These are phyloP conservation scores for Rhabdophis nuchalis DNA, from an alignment of 2,797 vertebrate genomes.

Conservation along the genomic window DNA sequence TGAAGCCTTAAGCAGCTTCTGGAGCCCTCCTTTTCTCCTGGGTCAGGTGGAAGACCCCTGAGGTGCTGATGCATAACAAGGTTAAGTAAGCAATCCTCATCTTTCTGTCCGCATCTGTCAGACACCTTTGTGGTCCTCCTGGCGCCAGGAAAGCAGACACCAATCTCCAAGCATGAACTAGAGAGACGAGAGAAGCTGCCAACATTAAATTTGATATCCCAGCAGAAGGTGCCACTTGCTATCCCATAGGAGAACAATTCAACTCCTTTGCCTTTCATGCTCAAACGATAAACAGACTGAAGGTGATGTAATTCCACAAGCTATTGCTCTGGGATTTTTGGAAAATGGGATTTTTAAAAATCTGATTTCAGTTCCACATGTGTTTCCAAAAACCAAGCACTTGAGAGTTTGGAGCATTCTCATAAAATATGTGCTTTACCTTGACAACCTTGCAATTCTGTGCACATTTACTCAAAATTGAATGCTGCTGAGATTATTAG, in stretches of 20 bases:
- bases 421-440: background rate
- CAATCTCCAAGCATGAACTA: constrained; percentile 44
- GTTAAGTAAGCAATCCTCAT: constrained; percentile 50
- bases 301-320: constrained; percentile 64
- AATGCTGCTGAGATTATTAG: background rate
- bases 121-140: constrained; percentile 56
- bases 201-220: constrained; percentile 67
- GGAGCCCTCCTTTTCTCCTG: constrained; percentile 57
- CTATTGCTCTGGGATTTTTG: constrained; percentile 51
- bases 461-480: constrained; percentile 10
- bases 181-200: constrained; percentile 60
- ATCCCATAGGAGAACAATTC: constrained; percentile 59
- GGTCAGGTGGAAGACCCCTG: constrained; percentile 5
- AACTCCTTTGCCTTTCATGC: constrained; percentile 63
- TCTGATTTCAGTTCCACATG: constrained; percentile 39
- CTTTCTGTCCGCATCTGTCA: constrained; percentile 41
- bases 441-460: constrained; percentile 4
- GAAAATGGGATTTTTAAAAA: constrained; percentile 45
- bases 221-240: constrained; percentile 66
- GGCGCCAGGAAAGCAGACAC: constrained; percentile 62
- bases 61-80: constrained; percentile 43
- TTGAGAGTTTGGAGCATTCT: background rate
- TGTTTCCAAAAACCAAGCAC: constrained; percentile 30
- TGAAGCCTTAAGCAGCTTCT: constrained; percentile 69
- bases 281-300: constrained; percentile 61